Evolutionary conservation across 2,113 vertebrate genomes (phyloP), one percentile per base, ranked within the genome.

Genomic region (Boulengeromyrus knoepffleri): DNA sequence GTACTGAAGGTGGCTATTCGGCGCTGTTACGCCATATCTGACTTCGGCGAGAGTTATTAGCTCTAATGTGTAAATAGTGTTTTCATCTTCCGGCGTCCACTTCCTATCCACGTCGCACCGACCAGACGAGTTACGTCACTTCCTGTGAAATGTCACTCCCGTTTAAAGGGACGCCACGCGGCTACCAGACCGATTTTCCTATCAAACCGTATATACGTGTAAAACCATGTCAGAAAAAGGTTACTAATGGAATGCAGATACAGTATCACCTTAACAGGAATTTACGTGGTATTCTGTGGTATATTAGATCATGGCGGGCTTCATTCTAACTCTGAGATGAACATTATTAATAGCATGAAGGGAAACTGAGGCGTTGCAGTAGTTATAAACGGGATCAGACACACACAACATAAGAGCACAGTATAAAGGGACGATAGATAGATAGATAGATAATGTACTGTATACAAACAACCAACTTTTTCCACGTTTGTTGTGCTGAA

Each of bases 61-160:
- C 47, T 58, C 21, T 47, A 85, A 42, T 1, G 2, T 58, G 21
- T 88, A 88, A 42, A 53, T 62, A 94, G 94, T 96, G 94, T 96
- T 95, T 95, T 94, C 94, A 92, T 95, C 91, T 50, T 91, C 89
- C 92, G 83, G 12, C 42, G 47, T 39, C 88, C 83, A 93, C 94
- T 96, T 96, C 95, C 95, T 91, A 70, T 96, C 94, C 95, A 96
- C 96, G 96, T 96, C 95, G 94, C 93, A 92, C 5, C 27, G 53
- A 94, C 88, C 85, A 93, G 93, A 90, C 93, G 92, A 12, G 24
- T 46, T 86, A 91, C 91, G 90, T 91, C 90, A 85, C 15, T 50
- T 90, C 90, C 90, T 39, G 87, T 27, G 17, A 80, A 45, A 46
- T n/a, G 87, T 42, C 88, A 36, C 39, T 21, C 15, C 50, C n/a